Evolutionary conservation across 2,113 vertebrate genomes (phyloP), one percentile per base, ranked within the genome.

Genomic region (Dicerorhinus sumatrensis): DNA sequence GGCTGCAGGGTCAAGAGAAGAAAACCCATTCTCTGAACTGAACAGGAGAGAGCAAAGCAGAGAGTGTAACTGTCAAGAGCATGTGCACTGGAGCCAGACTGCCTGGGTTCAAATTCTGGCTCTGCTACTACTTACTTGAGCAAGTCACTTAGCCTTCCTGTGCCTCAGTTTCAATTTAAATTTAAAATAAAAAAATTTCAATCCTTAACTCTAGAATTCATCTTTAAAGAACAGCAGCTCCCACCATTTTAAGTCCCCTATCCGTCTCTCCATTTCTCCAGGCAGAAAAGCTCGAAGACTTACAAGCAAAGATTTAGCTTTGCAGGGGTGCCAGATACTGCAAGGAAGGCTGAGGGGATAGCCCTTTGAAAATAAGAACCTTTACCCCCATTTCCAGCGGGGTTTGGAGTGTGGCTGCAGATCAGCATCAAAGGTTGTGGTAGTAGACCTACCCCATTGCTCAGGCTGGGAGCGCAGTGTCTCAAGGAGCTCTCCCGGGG

Each of bases 221-320:
- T 85, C 36, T 93, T 67, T 93, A 51, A 39, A 17, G 31, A 96
- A 96, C 3, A 82, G 42, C 58, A 89, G 23, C 25, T 96, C 48
- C 23, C 65, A 93, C 63, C 27, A 75, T 63, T 93, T 33, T 94
- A 87, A 93, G 33, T 65, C 3, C 60, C 51, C 36, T 25, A 75
- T 65, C 48, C 87, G 48, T 51, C 11, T 88, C 39, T 91, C 33
- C 51, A 58, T 92, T 92, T 92, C 65, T 95, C 48, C 94, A 46
- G 18, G 63, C 14, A 86, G 67, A 85, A 86, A 93, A 93, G 18
- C 13, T 56, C 60, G 89, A 94, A 95, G 79, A 90, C 9, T 95
- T 29, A 46, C 7, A 73, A 91, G 58, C 36, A 67, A 93, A 69
- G 12, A 62, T 46, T 91, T 73, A 79, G 65, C 33, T 89, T 85